These are phyloP conservation scores for Myotis myotis DNA, from an alignment of 2,797 vertebrate species.

Conservation along the genomic window DNA sequence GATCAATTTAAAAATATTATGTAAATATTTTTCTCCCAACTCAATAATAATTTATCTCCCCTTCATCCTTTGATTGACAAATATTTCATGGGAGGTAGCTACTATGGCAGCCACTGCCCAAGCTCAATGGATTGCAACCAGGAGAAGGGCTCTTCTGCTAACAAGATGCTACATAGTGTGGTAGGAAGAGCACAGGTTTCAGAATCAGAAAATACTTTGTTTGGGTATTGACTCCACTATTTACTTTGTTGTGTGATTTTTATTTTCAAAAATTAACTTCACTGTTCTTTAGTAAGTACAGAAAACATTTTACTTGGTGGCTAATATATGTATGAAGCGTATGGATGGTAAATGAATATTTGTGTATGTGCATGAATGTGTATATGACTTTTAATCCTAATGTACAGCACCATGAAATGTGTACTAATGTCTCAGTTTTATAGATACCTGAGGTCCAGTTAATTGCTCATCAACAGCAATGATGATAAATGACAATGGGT, in stretches of 20 bases:
- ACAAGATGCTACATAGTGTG: not conserved
- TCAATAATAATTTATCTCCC: not conserved
- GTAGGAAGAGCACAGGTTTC: not conserved
- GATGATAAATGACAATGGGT: not conserved
- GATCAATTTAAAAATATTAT: not conserved
- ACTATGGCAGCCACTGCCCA: not conserved
- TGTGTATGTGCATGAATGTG: not conserved
- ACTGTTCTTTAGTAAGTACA: not conserved
- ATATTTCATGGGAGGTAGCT: not conserved
- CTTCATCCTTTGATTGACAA: not conserved
- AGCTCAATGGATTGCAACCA: not conserved
- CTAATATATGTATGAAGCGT: not conserved
- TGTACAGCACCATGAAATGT: not conserved
- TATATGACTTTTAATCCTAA: not conserved
- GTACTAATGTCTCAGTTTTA: not conserved
- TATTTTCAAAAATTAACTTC: not conserved
- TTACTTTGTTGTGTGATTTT: not conserved
- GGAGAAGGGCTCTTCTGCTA: not conserved
- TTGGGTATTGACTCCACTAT: not conserved
- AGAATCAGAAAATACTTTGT: not conserved
- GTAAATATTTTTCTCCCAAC: slow-evolving; percentile 21
- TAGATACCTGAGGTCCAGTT: not conserved
- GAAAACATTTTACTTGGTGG: not conserved
- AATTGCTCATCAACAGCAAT: not conserved
- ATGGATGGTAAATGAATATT: not conserved